phyloP scores from a whole-genome alignment of 2,113 vertebrate species.

The Oncorhynchus mykiss region DNA sequence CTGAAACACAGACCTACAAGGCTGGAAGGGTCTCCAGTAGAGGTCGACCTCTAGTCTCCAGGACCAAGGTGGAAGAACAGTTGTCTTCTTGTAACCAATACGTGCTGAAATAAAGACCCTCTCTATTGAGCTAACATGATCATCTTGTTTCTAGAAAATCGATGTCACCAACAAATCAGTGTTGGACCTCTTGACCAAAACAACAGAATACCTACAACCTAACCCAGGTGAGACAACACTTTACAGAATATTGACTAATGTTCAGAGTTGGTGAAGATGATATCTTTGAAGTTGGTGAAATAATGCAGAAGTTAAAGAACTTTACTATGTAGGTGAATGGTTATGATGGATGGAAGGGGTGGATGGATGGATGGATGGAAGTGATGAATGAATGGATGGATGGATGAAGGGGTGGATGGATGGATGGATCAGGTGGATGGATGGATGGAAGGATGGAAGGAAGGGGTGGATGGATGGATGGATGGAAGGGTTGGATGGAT shows the following conservation, averaged over 20 bases:
- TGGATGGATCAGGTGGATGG: no score
- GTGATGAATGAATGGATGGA: no score
- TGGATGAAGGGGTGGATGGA: no score
- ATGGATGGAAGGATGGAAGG: no score
- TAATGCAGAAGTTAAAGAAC: neutral
- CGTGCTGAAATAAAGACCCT: neutral
- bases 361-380: no score
- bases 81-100: neutral
- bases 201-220: constrained; percentile 93
- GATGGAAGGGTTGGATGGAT: no score
- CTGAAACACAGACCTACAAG: neutral
- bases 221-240: constrained; percentile 84
- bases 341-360: neutral
- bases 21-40: neutral
- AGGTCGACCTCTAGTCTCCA: neutral
- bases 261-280: neutral
- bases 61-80: neutral
- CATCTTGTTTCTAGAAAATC: constrained; percentile 77
- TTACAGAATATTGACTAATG: neutral
- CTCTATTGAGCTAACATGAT: constrained; percentile 14
- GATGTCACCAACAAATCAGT: constrained; percentile 93
- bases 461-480: no score
- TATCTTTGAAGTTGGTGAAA: neutral
- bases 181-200: constrained; percentile 87
- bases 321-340: neutral